Conservation (phyloP, 2,113 vertebrate genomes). For the Picathartes gymnocephalus region DNA sequence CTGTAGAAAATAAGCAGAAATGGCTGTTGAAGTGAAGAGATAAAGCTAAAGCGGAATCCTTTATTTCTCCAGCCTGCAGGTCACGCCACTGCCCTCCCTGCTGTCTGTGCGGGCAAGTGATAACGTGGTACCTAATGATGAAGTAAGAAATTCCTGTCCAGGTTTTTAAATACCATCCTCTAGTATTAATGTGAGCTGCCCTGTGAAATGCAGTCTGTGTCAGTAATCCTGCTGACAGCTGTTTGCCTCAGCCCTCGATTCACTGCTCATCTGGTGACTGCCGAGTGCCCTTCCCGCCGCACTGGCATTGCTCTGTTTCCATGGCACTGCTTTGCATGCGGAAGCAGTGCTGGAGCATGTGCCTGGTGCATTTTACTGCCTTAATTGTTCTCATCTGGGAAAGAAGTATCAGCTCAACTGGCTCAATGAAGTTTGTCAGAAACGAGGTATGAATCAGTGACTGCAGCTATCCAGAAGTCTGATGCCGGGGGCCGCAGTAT, state of each 20-base stretch:
- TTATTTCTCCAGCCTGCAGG: not conserved
- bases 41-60: not conserved
- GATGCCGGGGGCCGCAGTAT: accelerated
- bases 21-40: not conserved
- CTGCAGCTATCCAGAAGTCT: not conserved
- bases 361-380: not conserved
- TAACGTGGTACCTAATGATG: not conserved
- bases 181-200: not conserved
- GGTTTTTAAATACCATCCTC: not conserved
- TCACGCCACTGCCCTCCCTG: accelerated
- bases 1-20: not conserved
- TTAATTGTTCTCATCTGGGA: constrained; percentile 49
- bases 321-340: constrained; percentile 62
- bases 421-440: constrained; percentile 29
- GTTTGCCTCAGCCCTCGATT: constrained; percentile 42
- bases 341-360: constrained; percentile 23
- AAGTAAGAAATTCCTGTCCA: not conserved
- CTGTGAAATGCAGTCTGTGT: constrained; percentile 14
- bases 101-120: not conserved
- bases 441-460: not conserved
- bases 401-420: not conserved
- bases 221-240: constrained; percentile 59
- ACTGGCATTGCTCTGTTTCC: constrained; percentile 57
- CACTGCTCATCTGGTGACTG: constrained; percentile 49
- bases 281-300: not conserved